Evolutionary conservation across 1,140 invertebrate species (phyloP).

Genomic region (Lysiphlebus fabarum): DNA sequence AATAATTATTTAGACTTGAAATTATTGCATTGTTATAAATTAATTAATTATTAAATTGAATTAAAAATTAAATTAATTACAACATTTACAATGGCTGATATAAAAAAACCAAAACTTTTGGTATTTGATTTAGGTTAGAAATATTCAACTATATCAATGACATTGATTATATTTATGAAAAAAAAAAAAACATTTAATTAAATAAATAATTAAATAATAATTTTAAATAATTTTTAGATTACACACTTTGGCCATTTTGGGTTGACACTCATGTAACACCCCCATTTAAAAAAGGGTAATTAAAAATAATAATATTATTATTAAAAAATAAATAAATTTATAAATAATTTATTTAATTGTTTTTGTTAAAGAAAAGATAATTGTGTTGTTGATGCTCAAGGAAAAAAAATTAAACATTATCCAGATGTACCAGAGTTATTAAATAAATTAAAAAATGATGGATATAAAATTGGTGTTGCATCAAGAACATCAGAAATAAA

Average conservation of each 20-base stretch:
- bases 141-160: not conserved
- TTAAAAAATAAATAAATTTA: slow-evolving; percentile 9
- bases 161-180: not conserved
- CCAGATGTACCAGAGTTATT: slow-evolving; percentile 64
- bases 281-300: slow-evolving; percentile 60
- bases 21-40: too few relatives aligned
- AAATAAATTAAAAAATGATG: slow-evolving; percentile 56
- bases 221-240: slow-evolving; percentile 57
- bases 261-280: slow-evolving; percentile 69
- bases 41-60: too few relatives aligned
- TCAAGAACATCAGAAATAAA: slow-evolving; percentile 66
- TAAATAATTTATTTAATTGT: not conserved
- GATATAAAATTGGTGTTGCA: slow-evolving; percentile 62
- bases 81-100: slow-evolving; percentile 15
- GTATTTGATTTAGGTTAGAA: slow-evolving; percentile 60
- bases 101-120: slow-evolving; percentile 52
- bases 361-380: slow-evolving; percentile 47
- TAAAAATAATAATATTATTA: not conserved
- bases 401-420: slow-evolving; percentile 57
- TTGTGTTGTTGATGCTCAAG: slow-evolving; percentile 56
- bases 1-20: too few relatives aligned
- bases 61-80: not conserved
- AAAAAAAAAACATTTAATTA: not conserved
- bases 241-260: slow-evolving; percentile 77
- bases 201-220: not conserved